A percentile compares a stretch with the other conserved stretches of the same genome.
phyloP scores from a whole-genome alignment of 2,888 invertebrate genomes.

The Harpagoxenus sublaevis region DNA sequence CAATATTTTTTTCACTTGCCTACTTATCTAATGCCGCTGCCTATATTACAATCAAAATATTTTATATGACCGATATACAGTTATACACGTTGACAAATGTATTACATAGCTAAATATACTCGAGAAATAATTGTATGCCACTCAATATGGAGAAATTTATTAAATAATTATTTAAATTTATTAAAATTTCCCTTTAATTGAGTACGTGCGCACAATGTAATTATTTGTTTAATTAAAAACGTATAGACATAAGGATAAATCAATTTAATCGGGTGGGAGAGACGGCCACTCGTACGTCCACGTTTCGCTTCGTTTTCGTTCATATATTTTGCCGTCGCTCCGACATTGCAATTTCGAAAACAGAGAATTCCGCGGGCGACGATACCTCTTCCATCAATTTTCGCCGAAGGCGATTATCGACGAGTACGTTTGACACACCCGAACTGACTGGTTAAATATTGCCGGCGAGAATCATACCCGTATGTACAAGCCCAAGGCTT shows the following conservation, averaged over 20 bases:
- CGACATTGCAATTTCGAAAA: constrained; percentile 39
- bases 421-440: constrained; percentile 30
- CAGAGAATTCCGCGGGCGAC: constrained; percentile 9
- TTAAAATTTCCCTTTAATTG: constrained; percentile 10
- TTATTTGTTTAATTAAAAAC: constrained; percentile 5
- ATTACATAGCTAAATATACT: constrained; percentile 9
- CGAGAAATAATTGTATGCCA: constrained; percentile 18
- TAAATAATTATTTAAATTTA: constrained; percentile 42
- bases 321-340: constrained; percentile 27
- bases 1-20: not conserved
- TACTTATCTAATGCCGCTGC: not conserved
- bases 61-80: not conserved
- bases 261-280: not conserved
- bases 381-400: constrained; percentile 34
- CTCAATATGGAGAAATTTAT: constrained; percentile 26
- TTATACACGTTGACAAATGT: constrained; percentile 1
- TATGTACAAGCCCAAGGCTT: constrained; percentile 8
- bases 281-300: not conserved
- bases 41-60: not conserved
- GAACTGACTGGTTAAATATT: constrained; percentile 46
- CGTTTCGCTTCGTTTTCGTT: not conserved
- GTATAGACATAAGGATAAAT: not conserved
- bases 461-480: constrained; percentile 26
- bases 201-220: not conserved
- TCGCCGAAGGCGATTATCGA: constrained; percentile 49